Percentiles rank a stretch among this genome's conserved stretches.
Conservation (phyloP, 2,888 invertebrate genomes). For the Parthenolecanium corni region DNA sequence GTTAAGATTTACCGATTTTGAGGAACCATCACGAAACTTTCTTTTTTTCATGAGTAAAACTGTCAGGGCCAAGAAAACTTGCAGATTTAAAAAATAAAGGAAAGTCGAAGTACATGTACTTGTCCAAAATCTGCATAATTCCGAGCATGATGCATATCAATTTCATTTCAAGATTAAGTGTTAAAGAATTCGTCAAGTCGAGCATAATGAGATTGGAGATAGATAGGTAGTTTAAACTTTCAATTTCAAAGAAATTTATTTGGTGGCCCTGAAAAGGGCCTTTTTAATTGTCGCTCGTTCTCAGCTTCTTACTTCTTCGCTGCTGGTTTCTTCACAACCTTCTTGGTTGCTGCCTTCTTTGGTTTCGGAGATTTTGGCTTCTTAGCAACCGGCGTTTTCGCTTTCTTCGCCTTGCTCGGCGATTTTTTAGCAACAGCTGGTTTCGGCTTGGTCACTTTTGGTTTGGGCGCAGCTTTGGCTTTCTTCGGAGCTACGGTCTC, state of each 20-base stretch:
- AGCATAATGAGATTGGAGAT: too few species aligned
- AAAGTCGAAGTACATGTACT: too few species aligned
- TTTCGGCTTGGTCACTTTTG: background rate
- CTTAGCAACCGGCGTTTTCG: constrained; percentile 3
- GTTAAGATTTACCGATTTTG: too few species aligned
- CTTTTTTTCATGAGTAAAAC: too few species aligned
- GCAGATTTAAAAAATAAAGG: too few species aligned
- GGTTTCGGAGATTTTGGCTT: constrained; percentile 17
- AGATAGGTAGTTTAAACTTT: too few species aligned
- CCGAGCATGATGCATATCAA: too few species aligned
- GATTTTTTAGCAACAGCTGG: constrained; percentile 1
- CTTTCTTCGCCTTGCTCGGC: constrained; percentile 7
- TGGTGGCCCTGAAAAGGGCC: constrained; percentile 20
- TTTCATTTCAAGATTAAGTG: too few species aligned
- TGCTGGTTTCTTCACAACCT: background rate
- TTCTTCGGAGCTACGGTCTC: constrained; percentile 6
- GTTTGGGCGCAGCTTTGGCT: background rate
- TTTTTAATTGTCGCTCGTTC: background rate
- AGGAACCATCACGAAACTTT: too few species aligned
- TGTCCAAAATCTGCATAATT: too few species aligned
- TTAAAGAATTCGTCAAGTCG: too few species aligned
- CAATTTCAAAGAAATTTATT: constrained; percentile 3
- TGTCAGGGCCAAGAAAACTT: too few species aligned
- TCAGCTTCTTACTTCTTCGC: background rate
- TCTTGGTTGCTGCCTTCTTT: constrained; percentile 7